These are phyloP conservation scores for Platygyra sinensis DNA, from an alignment of 64 coral and sea anemone species.

Conservation along the genomic window DNA sequence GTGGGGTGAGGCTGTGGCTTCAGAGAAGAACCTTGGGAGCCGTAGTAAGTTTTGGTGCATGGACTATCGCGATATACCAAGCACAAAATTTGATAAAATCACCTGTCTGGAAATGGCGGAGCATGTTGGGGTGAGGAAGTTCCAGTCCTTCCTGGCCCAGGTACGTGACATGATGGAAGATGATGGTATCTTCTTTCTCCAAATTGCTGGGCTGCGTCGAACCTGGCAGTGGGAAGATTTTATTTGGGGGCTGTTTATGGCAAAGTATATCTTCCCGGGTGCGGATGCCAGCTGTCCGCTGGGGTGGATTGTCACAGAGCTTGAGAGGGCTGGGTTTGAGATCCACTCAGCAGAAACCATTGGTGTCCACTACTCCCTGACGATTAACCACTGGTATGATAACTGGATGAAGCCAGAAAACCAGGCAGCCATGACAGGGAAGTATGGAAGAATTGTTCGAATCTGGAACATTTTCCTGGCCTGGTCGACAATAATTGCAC, in stretches of 20 bases:
- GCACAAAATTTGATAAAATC: conserved; percentile 79
- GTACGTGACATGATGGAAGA: conserved; percentile 93
- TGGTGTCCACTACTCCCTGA: conserved; percentile 94
- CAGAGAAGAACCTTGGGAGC: conserved; percentile 47
- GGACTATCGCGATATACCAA: conserved; percentile 98
- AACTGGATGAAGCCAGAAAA: conserved; percentile 89
- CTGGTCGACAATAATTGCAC: conserved; percentile 96
- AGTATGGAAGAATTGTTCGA: conserved; percentile 82
- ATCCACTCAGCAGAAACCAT: conserved; percentile 85
- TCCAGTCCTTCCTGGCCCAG: conserved; percentile 89
- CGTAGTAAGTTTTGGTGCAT: conserved; percentile 83
- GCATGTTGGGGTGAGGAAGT: conserved; percentile 95
- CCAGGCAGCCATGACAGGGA: conserved; percentile 67
- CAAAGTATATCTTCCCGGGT: conserved; percentile 98
- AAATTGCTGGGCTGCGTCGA: conserved; percentile 92
- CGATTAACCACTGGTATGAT: conserved; percentile 94
- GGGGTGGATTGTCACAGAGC: conserved; percentile 78
- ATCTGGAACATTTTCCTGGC: conserved; percentile 98
- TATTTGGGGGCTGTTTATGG: conserved; percentile 98
- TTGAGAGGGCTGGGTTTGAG: conserved; percentile 94
- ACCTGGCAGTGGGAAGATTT: conserved; percentile 99
- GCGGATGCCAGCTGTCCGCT: conserved; percentile 96
- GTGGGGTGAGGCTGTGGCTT: conserved; percentile 69
- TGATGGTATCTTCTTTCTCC: conserved; percentile 95
- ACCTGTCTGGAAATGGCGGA: conserved; percentile 99